These are phyloP conservation scores for Acronicta leporina DNA, from an alignment of 2,888 invertebrate genomes.

Conservation along the genomic window DNA sequence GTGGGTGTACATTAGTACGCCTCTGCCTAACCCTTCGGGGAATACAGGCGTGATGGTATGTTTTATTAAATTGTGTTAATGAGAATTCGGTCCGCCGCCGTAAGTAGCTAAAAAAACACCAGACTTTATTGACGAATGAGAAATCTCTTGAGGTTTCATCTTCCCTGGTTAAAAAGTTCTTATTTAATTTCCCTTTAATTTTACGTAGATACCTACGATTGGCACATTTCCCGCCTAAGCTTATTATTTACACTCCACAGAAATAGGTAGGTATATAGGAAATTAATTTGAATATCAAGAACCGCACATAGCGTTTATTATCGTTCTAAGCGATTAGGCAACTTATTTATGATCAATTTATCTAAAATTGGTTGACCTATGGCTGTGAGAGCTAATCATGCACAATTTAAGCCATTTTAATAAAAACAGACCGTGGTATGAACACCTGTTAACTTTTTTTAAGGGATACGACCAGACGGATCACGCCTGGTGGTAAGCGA, in stretches of 20 bases:
- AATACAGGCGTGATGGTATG: too few relatives aligned
- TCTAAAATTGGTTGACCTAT: conserved; percentile 40
- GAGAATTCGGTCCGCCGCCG: too few relatives aligned
- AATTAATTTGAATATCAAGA: conserved; percentile 59
- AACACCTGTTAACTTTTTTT: conserved; percentile 23
- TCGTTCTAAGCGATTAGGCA: conserved; percentile 42
- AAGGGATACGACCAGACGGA: too few relatives aligned
- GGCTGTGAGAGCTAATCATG: conserved; percentile 22
- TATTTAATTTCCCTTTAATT: too few relatives aligned
- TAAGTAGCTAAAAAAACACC: too few relatives aligned
- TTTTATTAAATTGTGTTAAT: too few relatives aligned
- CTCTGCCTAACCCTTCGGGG: too few relatives aligned
- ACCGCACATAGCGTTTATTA: conserved; percentile 40
- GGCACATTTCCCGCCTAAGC: conserved; percentile 18
- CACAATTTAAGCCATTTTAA: conserved; percentile 11
- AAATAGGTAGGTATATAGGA: conserved; percentile 44
- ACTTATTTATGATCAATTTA: conserved; percentile 50
- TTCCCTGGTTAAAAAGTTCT: too few relatives aligned
- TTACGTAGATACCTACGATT: too few relatives aligned
- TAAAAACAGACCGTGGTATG: conserved; percentile 8
- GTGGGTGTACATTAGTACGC: too few relatives aligned
- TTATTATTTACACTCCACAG: conserved; percentile 42
- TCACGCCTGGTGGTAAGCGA: too few relatives aligned
- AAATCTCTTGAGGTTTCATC: too few relatives aligned
- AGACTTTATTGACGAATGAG: neutral